phyloP scores from a whole-genome alignment of 2,888 invertebrate genomes.

The Thereva nobilitata region DNA sequence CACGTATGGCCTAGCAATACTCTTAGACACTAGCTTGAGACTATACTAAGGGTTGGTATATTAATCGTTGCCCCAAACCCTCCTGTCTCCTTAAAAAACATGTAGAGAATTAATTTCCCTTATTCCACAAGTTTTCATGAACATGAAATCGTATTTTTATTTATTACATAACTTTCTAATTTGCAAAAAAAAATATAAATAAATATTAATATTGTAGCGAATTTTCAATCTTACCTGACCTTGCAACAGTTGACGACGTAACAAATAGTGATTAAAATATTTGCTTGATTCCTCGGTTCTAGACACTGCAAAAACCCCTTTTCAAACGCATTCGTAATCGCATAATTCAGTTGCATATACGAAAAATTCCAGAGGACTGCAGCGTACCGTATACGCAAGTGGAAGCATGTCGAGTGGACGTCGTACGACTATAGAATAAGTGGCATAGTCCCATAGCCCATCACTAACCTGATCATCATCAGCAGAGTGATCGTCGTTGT shows the following conservation, averaged over 20 bases:
- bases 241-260: not conserved
- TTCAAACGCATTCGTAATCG: constrained; percentile 31
- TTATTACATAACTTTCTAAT: too few relatives aligned
- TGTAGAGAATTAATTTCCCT: too few relatives aligned
- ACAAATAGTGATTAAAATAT: constrained; percentile 9
- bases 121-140: too few relatives aligned
- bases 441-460: constrained; percentile 13
- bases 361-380: constrained; percentile 30
- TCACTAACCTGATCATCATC: constrained; percentile 28
- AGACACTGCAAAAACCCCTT: constrained; percentile 15
- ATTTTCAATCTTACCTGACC: not conserved
- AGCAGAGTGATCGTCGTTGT: constrained; percentile 20
- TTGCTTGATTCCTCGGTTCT: not conserved
- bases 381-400: constrained; percentile 5
- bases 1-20: too few relatives aligned
- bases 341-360: constrained; percentile 23
- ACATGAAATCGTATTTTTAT: too few relatives aligned
- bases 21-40: too few relatives aligned
- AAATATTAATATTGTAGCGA: too few relatives aligned
- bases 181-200: too few relatives aligned
- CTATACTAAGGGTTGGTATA: too few relatives aligned
- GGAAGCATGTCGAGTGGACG: constrained; percentile 1
- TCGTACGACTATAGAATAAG: too few relatives aligned
- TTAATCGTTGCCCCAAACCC: too few relatives aligned
- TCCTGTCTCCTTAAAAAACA: too few relatives aligned